Percentiles rank a stretch among this genome's conserved stretches.
Conservation (phyloP, 2,797 vertebrate species). For the Pristis pectinata region DNA sequence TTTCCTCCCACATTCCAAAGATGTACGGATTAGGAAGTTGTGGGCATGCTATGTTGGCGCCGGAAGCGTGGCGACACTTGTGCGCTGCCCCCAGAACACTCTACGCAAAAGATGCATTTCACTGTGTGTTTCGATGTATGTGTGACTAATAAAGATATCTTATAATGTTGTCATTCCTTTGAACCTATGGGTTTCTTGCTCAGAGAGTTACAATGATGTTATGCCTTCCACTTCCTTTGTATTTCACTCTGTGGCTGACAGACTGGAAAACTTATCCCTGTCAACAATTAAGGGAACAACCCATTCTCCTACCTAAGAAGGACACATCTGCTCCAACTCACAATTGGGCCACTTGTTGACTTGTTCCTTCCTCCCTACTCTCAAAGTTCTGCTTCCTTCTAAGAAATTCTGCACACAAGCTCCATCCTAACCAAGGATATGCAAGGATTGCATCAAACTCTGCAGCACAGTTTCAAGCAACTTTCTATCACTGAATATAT, state of each 20-base stretch:
- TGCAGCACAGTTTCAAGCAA: not conserved
- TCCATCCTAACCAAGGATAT: not conserved
- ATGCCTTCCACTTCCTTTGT: not conserved
- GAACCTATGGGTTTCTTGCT: not conserved
- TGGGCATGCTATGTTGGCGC: no score
- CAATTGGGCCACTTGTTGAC: no score
- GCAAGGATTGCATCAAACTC: not conserved
- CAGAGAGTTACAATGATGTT: no score
- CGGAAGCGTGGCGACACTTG: no score
- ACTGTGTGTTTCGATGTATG: no score
- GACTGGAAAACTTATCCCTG: not conserved
- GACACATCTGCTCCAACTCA: not conserved
- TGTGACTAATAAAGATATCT: no score
- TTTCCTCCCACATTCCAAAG: no score
- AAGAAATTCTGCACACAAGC: not conserved
- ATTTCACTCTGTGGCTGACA: not conserved
- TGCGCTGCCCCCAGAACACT: no score
- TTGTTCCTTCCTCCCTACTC: not conserved
- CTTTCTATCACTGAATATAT: not conserved
- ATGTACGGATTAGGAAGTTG: no score
- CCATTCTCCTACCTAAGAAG: no score
- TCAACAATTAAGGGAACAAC: not conserved
- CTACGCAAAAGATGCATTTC: no score
- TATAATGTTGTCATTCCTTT: not conserved
- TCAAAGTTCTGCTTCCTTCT: not conserved